phyloP scores from a whole-genome alignment of 1,140 invertebrate species.

The Andricus grossulariae region DNA sequence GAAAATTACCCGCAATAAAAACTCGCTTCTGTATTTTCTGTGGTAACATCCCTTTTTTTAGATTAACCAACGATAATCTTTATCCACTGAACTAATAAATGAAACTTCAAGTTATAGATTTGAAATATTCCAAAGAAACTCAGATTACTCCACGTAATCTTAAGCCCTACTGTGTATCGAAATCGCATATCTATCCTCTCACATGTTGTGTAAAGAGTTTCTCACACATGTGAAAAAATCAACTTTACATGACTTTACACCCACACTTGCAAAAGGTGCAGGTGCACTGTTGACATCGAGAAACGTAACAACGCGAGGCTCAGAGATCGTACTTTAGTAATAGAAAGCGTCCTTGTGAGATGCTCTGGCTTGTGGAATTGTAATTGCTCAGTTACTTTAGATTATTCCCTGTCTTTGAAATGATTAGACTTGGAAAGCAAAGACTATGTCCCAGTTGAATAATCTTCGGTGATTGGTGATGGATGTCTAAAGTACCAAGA shows the following conservation, averaged over 20 bases:
- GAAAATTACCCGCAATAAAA: too few species aligned
- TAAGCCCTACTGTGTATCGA: neutral
- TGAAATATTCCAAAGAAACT: too few species aligned
- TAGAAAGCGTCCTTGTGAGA: constrained; percentile 15
- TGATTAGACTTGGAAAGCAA: neutral
- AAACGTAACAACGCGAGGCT: constrained; percentile 10
- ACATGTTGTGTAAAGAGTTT: neutral
- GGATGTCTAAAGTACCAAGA: too few species aligned
- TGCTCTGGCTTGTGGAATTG: neutral
- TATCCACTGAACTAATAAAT: too few species aligned
- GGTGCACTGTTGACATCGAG: constrained; percentile 3
- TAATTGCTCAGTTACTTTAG: neutral
- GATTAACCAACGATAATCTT: too few species aligned
- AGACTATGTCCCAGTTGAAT: neutral
- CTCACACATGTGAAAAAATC: neutral
- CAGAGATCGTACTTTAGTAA: constrained; percentile 8
- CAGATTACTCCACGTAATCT: too few species aligned
- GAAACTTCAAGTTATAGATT: too few species aligned
- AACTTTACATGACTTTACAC: neutral
- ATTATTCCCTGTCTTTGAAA: neutral
- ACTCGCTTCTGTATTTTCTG: too few species aligned
- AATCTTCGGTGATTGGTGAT: too few species aligned
- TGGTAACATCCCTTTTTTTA: too few species aligned
- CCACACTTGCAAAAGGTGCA: neutral
- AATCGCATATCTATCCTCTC: neutral